These are phyloP conservation scores for Neoaliturus tenellus DNA, from an alignment of 2,888 invertebrate genomes.

Conservation along the genomic window DNA sequence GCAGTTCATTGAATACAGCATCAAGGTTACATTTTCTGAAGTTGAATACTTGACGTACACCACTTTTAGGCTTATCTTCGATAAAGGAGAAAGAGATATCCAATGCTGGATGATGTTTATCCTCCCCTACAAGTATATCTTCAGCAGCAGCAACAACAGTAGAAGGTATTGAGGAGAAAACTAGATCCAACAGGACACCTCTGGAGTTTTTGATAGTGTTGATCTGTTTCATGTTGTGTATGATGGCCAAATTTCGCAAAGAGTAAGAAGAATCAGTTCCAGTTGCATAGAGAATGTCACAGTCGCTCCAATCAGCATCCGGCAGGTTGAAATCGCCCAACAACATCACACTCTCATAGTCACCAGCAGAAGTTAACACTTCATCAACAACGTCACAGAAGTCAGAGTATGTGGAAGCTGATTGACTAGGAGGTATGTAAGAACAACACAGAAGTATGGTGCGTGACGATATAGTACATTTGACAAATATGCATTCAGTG, in stretches of 20 bases:
- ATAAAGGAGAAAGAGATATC: not conserved
- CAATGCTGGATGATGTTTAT: conserved; percentile 42
- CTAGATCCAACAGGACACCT: conserved; percentile 1
- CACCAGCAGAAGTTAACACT: not conserved
- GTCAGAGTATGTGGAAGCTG: not conserved
- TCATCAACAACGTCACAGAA: not conserved
- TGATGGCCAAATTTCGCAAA: not conserved
- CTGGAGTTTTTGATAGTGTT: conserved; percentile 1
- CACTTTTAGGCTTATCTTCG: not conserved
- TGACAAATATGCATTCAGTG: conserved; percentile 15
- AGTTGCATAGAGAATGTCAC: not conserved
- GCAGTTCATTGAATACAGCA: not conserved
- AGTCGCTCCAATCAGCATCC: not conserved
- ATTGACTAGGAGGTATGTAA: conserved; percentile 21
- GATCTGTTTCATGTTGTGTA: not conserved
- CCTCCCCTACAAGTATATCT: not conserved
- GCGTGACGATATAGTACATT: not conserved
- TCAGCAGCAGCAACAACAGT: not conserved
- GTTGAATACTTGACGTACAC: not conserved
- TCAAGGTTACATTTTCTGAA: not conserved
- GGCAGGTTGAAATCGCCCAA: conserved; percentile 14
- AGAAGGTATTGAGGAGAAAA: conserved; percentile 3
- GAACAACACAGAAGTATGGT: not conserved
- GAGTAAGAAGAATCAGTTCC: not conserved
- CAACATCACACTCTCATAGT: not conserved